phyloP scores from a whole-genome alignment of 2,113 vertebrate genomes.

The Sprattus sprattus region DNA sequence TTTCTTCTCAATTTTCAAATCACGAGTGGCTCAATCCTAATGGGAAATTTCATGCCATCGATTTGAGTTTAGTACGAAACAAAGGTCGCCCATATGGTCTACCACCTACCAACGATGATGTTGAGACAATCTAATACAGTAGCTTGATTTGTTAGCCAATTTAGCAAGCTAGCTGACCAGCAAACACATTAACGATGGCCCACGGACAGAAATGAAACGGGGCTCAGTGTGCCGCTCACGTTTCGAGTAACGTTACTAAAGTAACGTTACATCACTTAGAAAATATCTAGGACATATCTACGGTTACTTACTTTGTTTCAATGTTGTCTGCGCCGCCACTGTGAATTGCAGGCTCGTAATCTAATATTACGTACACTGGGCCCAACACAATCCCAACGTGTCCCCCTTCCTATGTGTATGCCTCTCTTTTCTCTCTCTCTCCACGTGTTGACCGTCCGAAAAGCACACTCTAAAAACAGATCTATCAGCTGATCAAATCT shows the following conservation, averaged over 20 bases:
- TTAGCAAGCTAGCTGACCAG: conserved; percentile 43
- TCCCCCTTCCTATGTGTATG: conserved; percentile 38
- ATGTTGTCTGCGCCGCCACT: conserved; percentile 63
- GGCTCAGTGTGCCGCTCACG: background rate
- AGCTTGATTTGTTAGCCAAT: background rate
- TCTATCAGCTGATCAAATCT: conserved; percentile 73
- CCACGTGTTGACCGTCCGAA: conserved; percentile 73
- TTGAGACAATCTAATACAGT: background rate
- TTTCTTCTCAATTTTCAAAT: background rate
- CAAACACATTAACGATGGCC: background rate
- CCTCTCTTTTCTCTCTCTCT: conserved; percentile 59
- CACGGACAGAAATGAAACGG: background rate
- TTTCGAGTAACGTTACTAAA: background rate
- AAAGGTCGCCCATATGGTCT: background rate
- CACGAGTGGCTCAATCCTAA: background rate
- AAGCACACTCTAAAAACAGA: conserved; percentile 65
- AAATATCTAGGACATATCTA: background rate
- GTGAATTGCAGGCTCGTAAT: conserved; percentile 48
- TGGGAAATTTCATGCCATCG: background rate
- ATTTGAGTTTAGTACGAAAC: background rate
- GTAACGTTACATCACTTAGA: background rate
- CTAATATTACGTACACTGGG: conserved; percentile 38
- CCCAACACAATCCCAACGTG: conserved; percentile 46
- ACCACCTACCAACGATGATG: background rate
- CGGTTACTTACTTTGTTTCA: conserved; percentile 63